phyloP scores from a whole-genome alignment of 2,888 invertebrate species.

The Drosophila testacea region DNA sequence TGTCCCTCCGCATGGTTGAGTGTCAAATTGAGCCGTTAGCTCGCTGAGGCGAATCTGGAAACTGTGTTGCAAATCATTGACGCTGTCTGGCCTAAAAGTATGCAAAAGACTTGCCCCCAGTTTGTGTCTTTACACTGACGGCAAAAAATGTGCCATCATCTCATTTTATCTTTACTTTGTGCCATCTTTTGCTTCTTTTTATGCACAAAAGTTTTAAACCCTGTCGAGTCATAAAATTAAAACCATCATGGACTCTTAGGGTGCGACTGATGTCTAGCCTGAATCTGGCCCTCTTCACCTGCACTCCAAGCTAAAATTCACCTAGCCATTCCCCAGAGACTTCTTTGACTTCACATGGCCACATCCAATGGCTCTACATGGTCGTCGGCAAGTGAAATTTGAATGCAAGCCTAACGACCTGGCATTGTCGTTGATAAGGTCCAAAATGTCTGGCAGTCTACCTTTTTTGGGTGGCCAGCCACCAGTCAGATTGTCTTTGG shows the following conservation, averaged over 20 bases:
- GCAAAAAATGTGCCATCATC: slow-evolving; percentile 51
- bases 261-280: slow-evolving; percentile 55
- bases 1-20: slow-evolving; percentile 34
- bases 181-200: slow-evolving; percentile 37
- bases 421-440: slow-evolving; percentile 77
- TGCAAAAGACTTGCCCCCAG: slow-evolving; percentile 23
- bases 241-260: slow-evolving; percentile 63
- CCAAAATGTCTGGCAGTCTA: slow-evolving; percentile 52
- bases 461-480: slow-evolving; percentile 32
- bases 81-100: slow-evolving; percentile 49
- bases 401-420: slow-evolving; percentile 81
- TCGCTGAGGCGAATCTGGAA: slow-evolving; percentile 55
- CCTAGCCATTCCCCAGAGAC: slow-evolving; percentile 15
- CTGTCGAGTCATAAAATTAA: slow-evolving; percentile 75
- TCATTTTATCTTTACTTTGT: slow-evolving; percentile 55
- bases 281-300: slow-evolving; percentile 10
- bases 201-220: slow-evolving; percentile 69
- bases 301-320: slow-evolving; percentile 44
- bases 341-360: slow-evolving; percentile 36
- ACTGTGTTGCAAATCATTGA: slow-evolving; percentile 72
- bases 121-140: slow-evolving; percentile 17
- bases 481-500: slow-evolving; percentile 31
- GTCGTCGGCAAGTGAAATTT: slow-evolving; percentile 58
- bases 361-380: slow-evolving; percentile 15
- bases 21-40: slow-evolving; percentile 68